Conservation (phyloP, 2,113 vertebrate genomes). For the Henicopernis longicauda region DNA sequence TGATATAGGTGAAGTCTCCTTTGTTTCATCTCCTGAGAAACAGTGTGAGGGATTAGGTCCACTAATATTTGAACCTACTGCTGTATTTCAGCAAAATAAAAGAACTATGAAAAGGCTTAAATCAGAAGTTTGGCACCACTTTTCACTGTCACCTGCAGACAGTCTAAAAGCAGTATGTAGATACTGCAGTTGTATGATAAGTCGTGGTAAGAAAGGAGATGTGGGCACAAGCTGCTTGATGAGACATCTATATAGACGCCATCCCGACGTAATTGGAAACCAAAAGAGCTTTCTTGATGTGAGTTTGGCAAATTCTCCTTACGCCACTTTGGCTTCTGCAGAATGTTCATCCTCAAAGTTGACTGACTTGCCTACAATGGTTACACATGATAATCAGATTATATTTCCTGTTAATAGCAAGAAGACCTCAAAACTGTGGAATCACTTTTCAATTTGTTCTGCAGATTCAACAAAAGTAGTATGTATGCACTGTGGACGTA, state of each 20-base stretch:
- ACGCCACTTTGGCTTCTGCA: constrained; percentile 73
- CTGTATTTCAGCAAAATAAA: constrained; percentile 91
- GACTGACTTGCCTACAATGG: constrained; percentile 64
- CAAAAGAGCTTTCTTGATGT: constrained; percentile 78
- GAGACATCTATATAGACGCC: constrained; percentile 88
- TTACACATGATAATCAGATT: constrained; percentile 74
- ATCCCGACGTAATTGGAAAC: constrained; percentile 85
- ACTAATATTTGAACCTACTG: constrained; percentile 57
- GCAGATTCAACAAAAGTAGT: constrained; percentile 93
- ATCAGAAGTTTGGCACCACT: constrained; percentile 96
- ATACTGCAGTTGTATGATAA: constrained; percentile 90
- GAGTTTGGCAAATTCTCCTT: constrained; percentile 77
- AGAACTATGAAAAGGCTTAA: constrained; percentile 92
- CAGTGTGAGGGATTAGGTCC: constrained; percentile 65
- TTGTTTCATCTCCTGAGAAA: constrained; percentile 78
- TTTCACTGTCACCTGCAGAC: constrained; percentile 85
- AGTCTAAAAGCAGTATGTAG: constrained; percentile 91
- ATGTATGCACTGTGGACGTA: constrained; percentile 97
- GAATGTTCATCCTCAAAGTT: constrained; percentile 78
- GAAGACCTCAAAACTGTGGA: constrained; percentile 99
- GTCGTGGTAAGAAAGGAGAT: constrained; percentile 89
- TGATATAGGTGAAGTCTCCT: constrained; percentile 71
- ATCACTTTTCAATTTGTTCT: constrained; percentile 93
- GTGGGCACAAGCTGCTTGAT: constrained; percentile 95
- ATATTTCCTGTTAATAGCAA: constrained; percentile 85